Conservation (phyloP, 2,888 invertebrate genomes). For the Busseola fusca region DNA sequence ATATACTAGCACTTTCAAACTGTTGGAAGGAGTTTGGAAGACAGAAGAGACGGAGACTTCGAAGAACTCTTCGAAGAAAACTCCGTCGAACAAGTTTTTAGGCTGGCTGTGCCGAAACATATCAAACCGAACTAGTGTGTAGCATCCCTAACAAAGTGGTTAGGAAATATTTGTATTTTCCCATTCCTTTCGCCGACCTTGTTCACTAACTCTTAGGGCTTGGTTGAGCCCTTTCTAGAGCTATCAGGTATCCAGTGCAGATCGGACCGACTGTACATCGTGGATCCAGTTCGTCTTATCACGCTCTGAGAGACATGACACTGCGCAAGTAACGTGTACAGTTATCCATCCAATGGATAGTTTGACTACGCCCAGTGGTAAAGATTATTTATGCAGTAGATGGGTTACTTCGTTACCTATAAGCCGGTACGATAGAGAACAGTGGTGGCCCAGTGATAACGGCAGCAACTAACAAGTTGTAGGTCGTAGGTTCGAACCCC, state of each 20-base stretch:
- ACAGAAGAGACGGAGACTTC: too few relatives aligned
- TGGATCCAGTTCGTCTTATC: constrained; percentile 65
- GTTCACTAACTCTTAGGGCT: constrained; percentile 25
- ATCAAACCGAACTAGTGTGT: not conserved
- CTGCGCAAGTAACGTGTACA: constrained; percentile 65
- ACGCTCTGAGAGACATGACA: constrained; percentile 65
- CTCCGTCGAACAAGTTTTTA: too few relatives aligned
- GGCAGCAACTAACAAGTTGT: too few relatives aligned
- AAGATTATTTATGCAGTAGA: constrained; percentile 42
- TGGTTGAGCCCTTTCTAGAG: constrained; percentile 31
- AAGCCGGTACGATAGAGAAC: too few relatives aligned
- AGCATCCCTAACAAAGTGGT: constrained; percentile 7
- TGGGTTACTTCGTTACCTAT: constrained; percentile 13
- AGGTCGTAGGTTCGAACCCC: too few relatives aligned
- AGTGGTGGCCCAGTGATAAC: too few relatives aligned
- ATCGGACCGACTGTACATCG: constrained; percentile 50
- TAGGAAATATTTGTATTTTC: constrained; percentile 27
- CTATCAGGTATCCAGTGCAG: constrained; percentile 47
- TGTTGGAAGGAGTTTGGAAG: too few relatives aligned
- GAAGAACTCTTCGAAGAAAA: too few relatives aligned
- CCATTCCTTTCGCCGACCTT: constrained; percentile 25
- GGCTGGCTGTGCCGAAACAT: not conserved
- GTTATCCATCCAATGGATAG: constrained; percentile 69
- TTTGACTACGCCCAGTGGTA: constrained; percentile 67
- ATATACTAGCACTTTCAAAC: too few relatives aligned